Base-by-base conservation (phyloP, 2,888 invertebrate species). In the Holacanthella duospinosa region DNA sequence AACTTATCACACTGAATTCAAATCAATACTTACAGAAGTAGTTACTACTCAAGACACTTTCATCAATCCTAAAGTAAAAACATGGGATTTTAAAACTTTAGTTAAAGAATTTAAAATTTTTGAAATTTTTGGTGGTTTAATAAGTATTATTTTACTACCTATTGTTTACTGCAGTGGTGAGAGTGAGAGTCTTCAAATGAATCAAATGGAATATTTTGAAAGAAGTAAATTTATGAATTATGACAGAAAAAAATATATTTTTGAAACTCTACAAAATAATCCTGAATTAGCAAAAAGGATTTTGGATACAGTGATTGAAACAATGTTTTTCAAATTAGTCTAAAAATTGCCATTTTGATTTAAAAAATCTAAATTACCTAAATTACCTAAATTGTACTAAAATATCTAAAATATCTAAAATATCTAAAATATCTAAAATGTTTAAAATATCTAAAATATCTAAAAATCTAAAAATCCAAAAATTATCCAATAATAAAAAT, bases 1-100 rank as follows among this genome's bases (percentile, higher is more conserved):
- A 61, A 78, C 80, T 66, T 88, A 87, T 75, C 64, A 64, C 59
- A 55, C 63, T 24, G 67, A 70, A 59, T 72, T 72, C 43, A 60
- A 25, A 26, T 29, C 55, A 29, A 61, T 68, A n/a, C 58, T 71
- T n/a, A 54, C 25, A 43, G 48, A 48, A 43, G 66, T 65, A 56
- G 67, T 69, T 6, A 27, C 21, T 3, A 6, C 24, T 28, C 3
- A 29, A 29, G 12, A 16, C 19, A 28, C 6, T 2, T 29, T 28
- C 16, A 12, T 29, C n/a, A 57, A 57, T 57, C 29, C 29, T 4
- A 29, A 27, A 29, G 64, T 67, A 28, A 27, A 48, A 26, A 54
- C 44, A 2, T 72, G 69, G 69, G 70, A 68, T 24, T 21, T 72
- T 29, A 65, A 68, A 24, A 68, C 67, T 60, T 59, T 75, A 55